Evolutionary conservation across 1,140 invertebrate genomes (phyloP).

Genomic region (Bombus confusus): DNA sequence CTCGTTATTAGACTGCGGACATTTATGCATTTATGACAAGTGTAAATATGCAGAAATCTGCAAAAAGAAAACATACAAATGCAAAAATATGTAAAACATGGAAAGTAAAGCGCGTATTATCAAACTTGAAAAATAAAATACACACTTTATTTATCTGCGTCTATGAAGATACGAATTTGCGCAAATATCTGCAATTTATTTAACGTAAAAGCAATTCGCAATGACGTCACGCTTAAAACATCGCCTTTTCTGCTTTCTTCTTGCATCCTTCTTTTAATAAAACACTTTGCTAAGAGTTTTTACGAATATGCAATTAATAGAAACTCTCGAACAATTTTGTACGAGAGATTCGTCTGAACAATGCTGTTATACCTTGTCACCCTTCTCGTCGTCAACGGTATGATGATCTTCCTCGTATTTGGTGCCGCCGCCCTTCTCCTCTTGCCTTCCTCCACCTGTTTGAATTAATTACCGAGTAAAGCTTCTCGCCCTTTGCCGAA

Average conservation of each 20-base stretch:
- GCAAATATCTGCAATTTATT: not conserved
- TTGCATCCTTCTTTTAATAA: not conserved
- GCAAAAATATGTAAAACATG: too few relatives aligned
- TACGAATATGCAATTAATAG: not conserved
- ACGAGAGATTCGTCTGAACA: not conserved
- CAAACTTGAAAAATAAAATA: not conserved
- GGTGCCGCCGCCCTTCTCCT: slow-evolving; percentile 69
- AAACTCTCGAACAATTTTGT: not conserved
- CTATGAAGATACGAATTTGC: not conserved
- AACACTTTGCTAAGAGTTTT: not conserved
- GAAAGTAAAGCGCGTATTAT: too few relatives aligned
- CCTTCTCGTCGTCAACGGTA: slow-evolving; percentile 67
- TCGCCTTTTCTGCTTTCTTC: not conserved
- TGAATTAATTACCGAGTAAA: slow-evolving; percentile 59
- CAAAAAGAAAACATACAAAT: too few relatives aligned
- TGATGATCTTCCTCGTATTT: slow-evolving; percentile 70
- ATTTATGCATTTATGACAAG: too few relatives aligned
- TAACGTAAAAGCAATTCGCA: not conserved
- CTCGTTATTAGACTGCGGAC: too few relatives aligned
- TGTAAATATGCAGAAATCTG: too few relatives aligned
- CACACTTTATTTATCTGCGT: not conserved
- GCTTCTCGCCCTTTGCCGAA: not conserved
- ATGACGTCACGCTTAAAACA: too few relatives aligned
- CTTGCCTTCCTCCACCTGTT: slow-evolving; percentile 62
- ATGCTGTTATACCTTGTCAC: slow-evolving; percentile 67